phyloP scores from a whole-genome alignment of 2,797 vertebrate species.

The Jordanella pulchra region DNA sequence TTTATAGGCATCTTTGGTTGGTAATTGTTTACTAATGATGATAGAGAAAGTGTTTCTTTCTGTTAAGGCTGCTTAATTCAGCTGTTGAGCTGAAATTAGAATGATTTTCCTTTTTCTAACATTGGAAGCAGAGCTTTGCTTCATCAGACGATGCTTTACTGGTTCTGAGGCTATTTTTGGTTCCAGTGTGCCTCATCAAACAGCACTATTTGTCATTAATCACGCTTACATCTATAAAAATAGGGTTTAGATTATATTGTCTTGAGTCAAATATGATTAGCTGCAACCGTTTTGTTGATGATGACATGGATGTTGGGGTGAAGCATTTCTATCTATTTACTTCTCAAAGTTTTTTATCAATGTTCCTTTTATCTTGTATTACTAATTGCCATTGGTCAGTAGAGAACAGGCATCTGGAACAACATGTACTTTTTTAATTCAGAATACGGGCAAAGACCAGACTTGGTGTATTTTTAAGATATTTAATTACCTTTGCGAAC shows the following conservation, averaged over 20 bases:
- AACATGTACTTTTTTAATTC: background rate
- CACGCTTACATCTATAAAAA: constrained; percentile 9
- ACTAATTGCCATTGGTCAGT: background rate
- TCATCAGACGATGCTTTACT: constrained; percentile 7
- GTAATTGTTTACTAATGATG: no score
- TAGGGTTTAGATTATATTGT: constrained; percentile 39
- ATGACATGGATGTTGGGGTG: background rate
- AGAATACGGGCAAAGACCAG: background rate
- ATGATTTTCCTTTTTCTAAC: constrained; percentile 42
- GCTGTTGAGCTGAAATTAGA: constrained; percentile 3
- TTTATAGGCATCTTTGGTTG: background rate
- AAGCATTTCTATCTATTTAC: background rate
- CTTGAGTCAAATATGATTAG: constrained; percentile 10
- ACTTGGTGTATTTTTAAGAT: background rate
- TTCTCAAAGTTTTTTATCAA: background rate
- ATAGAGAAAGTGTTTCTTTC: background rate
- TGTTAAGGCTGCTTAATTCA: background rate
- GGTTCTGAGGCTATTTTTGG: constrained; percentile 14
- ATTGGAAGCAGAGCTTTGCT: constrained; percentile 42
- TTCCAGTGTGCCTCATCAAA: constrained; percentile 18
- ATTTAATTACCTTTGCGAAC: background rate
- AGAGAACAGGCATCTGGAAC: background rate
- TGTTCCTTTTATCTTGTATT: background rate
- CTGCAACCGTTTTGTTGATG: constrained; percentile 8
- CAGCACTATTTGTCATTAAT: constrained; percentile 18